Evolutionary conservation across 2,113 vertebrate genomes (phyloP), one percentile per base, ranked within the genome.

Genomic region (Pygoscelis adeliae): DNA sequence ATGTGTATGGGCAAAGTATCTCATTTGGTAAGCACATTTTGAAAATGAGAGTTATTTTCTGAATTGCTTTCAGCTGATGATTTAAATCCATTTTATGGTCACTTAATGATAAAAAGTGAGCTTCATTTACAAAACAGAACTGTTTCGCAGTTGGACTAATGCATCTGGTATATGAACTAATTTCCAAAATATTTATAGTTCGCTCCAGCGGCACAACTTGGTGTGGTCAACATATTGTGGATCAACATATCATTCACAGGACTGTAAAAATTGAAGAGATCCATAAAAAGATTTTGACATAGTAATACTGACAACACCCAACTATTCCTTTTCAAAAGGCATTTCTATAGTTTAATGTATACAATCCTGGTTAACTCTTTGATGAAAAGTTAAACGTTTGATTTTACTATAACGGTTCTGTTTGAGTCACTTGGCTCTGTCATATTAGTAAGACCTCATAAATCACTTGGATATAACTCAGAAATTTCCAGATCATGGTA

Each of bases 1-100:
- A 58, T 82, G 38, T 36, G 6, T 61, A 29, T 15, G 47, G 38
- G 13, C n/a, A 95, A 73, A 93, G 20, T 22, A 81, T 32, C 58
- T 93, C 14, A 83, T 90, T 92, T 82, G 52, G 40, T 34, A 15
- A 89, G 2, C 36, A 29, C 49, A 58, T 52, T 91, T 81, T 71
- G 47, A 87, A 95, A 95, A 84, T 76, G 40, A 83, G 42, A 87
- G 8, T n/a, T 89, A n/a, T 89, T 67, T 91, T 69, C 83, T 79
- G 52, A 89, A 92, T 72, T 81, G 69, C 19, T 93, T 88, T 87
- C 55, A 67, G 59, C 15, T 44, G 26, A 72, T 63, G 36, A 83
- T 87, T 91, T 89, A 56, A 72, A 91, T 83, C 22, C 29, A 53
- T 85, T 92, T 91, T 53, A 50, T 42, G 11, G 50, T 52, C 29